phyloP scores from a whole-genome alignment of 2,888 invertebrate species.

The Phalera bucephala region DNA sequence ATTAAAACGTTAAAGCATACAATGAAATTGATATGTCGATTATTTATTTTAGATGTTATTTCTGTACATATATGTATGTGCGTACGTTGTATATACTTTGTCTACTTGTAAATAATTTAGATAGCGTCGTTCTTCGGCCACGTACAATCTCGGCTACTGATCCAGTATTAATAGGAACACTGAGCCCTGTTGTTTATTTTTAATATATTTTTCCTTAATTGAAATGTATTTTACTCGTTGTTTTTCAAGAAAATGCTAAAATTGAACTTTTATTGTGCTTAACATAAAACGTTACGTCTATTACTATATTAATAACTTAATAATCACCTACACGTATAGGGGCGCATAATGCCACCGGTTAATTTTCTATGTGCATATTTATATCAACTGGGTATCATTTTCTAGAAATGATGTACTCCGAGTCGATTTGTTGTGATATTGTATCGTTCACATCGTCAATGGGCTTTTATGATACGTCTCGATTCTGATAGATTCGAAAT shows the following conservation, averaged over 20 bases:
- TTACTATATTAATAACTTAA: slow-evolving; percentile 1
- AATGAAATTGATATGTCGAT: slow-evolving; percentile 77
- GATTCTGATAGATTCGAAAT: slow-evolving; percentile 80
- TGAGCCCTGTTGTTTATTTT: slow-evolving; percentile 52
- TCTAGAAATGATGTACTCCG: slow-evolving; percentile 24
- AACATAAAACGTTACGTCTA: slow-evolving; percentile 20
- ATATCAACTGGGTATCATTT: slow-evolving; percentile 23
- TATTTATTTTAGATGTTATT: slow-evolving; percentile 76
- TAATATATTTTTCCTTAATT: slow-evolving; percentile 26
- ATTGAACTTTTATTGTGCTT: slow-evolving; percentile 28
- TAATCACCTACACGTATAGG: not conserved
- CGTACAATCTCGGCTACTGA: slow-evolving; percentile 50
- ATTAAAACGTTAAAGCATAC: slow-evolving; percentile 63
- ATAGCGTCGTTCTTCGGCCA: slow-evolving; percentile 49
- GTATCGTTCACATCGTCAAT: slow-evolving; percentile 16
- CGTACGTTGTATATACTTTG: slow-evolving; percentile 69
- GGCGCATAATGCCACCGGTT: slow-evolving; percentile 1
- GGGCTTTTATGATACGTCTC: slow-evolving; percentile 32
- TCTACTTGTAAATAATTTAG: slow-evolving; percentile 67
- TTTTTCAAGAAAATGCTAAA: slow-evolving; percentile 25
- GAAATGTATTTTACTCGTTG: slow-evolving; percentile 23
- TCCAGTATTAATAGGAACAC: slow-evolving; percentile 74
- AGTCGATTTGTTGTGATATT: slow-evolving; percentile 25
- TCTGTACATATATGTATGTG: slow-evolving; percentile 59
- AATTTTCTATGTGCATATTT: slow-evolving; percentile 5